Percentiles rank a stretch among this genome's conserved stretches.
phyloP scores from a whole-genome alignment of 2,797 vertebrate species.

The Chelon labrosus region DNA sequence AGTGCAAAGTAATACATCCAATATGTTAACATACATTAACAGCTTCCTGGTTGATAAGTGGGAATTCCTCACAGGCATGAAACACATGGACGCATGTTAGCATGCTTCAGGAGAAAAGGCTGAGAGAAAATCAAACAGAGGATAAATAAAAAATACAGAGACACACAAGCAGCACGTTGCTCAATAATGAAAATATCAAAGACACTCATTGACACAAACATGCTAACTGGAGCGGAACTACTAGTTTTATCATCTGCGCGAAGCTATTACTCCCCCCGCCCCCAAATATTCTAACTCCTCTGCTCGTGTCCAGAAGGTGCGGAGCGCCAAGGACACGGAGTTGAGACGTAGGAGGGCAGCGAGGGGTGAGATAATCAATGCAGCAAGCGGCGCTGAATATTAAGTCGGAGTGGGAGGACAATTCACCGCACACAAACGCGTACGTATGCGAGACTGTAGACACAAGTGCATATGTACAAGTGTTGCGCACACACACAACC shows the following conservation, averaged over 20 bases:
- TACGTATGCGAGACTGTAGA: slow-evolving; percentile 34
- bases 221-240: slow-evolving; percentile 11
- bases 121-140: neutral
- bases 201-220: slow-evolving; percentile 1
- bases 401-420: slow-evolving; percentile 71
- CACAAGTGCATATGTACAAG: slow-evolving; percentile 43
- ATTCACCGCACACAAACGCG: slow-evolving; percentile 41
- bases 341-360: slow-evolving; percentile 61
- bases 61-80: slow-evolving; percentile 32
- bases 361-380: slow-evolving; percentile 73
- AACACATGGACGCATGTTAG: slow-evolving; percentile 13
- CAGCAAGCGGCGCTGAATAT: slow-evolving; percentile 72
- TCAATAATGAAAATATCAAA: neutral
- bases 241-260: slow-evolving; percentile 6
- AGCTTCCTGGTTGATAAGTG: slow-evolving; percentile 1
- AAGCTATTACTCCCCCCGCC: slow-evolving; percentile 11
- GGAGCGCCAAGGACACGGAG: slow-evolving; percentile 63
- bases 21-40: slow-evolving; percentile 8
- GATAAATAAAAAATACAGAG: slow-evolving; percentile 1
- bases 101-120: neutral
- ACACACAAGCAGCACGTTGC: slow-evolving; percentile 13
- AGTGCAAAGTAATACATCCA: slow-evolving; percentile 11
- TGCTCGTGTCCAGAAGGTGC: slow-evolving; percentile 53
- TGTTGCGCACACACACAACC: slow-evolving; percentile 8
- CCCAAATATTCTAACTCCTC: slow-evolving; percentile 27